Evolutionary conservation across 2,113 vertebrate genomes (phyloP).

Genomic region (Salvelinus sp.): DNA sequence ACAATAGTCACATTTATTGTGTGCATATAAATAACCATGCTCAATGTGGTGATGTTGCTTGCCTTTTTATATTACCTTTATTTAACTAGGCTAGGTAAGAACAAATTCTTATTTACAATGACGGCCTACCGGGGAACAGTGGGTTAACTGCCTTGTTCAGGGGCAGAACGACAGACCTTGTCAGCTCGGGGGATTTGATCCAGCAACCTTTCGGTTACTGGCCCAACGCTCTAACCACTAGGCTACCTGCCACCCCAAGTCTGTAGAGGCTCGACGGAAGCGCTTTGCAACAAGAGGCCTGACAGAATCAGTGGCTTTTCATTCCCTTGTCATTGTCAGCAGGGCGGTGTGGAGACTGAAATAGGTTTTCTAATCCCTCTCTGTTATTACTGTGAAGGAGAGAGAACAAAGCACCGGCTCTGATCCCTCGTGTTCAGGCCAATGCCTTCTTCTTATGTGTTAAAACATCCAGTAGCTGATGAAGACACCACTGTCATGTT

Average conservation of each 20-base stretch:
- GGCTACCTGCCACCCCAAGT: no score
- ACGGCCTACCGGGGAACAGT: no score
- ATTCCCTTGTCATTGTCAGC: conserved; percentile 41
- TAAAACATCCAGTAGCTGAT: conserved; percentile 13
- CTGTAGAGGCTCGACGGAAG: conserved; percentile 25
- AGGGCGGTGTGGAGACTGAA: conserved; percentile 42
- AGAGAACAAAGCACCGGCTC: conserved; percentile 48
- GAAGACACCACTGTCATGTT: conserved; percentile 17
- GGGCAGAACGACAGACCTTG: no score
- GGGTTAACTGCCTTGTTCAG: no score
- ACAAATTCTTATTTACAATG: no score
- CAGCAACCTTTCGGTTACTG: no score
- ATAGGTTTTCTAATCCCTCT: conserved; percentile 3
- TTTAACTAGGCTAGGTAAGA: no score
- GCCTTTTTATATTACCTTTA: no score
- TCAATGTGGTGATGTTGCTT: conserved; percentile 8
- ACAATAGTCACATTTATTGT: no score
- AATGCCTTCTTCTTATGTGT: conserved; percentile 11
- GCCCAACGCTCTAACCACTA: no score
- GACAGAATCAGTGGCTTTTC: conserved; percentile 36
- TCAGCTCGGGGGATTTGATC: no score
- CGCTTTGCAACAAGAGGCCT: conserved; percentile 39
- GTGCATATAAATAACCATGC: no score
- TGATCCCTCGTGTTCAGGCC: conserved; percentile 40
- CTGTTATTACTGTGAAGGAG: conserved; percentile 52